These are phyloP conservation scores for Andrena marginata DNA, from an alignment of 2,888 invertebrate genomes.

Conservation along the genomic window DNA sequence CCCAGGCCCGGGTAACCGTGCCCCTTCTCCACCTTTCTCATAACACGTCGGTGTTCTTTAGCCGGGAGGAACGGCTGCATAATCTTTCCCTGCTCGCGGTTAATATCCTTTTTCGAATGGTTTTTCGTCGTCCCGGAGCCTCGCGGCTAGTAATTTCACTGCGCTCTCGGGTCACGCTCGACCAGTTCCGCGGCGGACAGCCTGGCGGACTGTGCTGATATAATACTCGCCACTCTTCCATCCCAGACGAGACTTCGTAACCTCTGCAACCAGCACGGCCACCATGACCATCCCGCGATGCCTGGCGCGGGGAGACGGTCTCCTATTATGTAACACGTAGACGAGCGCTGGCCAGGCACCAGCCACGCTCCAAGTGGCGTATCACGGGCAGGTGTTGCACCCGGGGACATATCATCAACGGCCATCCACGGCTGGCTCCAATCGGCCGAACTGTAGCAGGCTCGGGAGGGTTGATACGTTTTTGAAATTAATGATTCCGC, in stretches of 20 bases:
- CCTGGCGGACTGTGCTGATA: constrained; percentile 61
- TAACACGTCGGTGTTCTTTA: background rate
- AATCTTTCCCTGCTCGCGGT: constrained; percentile 8
- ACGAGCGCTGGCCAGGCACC: constrained; percentile 49
- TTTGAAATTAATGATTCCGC: too few species aligned
- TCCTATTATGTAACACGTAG: constrained; percentile 70
- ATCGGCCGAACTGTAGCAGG: background rate
- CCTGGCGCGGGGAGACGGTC: constrained; percentile 52
- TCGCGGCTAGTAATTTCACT: constrained; percentile 43
- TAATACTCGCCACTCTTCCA: constrained; percentile 64
- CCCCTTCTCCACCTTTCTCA: background rate
- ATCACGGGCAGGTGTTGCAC: constrained; percentile 75
- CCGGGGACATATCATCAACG: constrained; percentile 68
- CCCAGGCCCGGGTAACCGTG: background rate
- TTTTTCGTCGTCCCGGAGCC: constrained; percentile 10
- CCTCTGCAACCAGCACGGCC: constrained; percentile 71
- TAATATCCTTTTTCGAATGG: constrained; percentile 22
- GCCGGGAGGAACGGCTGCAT: background rate
- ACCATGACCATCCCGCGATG: constrained; percentile 58
- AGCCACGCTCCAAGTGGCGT: constrained; percentile 61
- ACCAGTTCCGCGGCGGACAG: constrained; percentile 36
- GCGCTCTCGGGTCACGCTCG: constrained; percentile 45
- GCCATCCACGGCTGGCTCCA: constrained; percentile 37
- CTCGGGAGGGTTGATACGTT: too few species aligned
- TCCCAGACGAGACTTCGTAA: constrained; percentile 68